A percentile compares a stretch with the other conserved stretches of the same genome.
Evolutionary conservation across 2,113 vertebrate species (phyloP).

Genomic region (Osmerus eperlanus): DNA sequence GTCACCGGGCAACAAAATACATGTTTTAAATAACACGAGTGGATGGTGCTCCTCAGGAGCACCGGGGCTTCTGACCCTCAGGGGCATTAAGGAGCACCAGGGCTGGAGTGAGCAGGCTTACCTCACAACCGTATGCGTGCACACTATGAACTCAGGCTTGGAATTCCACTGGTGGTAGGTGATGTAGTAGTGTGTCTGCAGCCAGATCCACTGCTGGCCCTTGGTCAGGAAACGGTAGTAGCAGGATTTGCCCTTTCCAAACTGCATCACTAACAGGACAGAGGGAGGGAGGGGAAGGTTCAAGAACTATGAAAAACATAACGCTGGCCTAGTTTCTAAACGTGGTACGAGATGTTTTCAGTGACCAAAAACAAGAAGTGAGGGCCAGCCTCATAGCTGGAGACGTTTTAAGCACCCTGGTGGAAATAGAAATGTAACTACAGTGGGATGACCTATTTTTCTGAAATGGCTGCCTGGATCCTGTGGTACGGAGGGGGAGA

Average conservation of each 20-base stretch:
- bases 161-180: slow-evolving; percentile 93
- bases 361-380: background rate
- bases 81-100: background rate
- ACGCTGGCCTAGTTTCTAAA: slow-evolving; percentile 2
- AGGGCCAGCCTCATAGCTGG: background rate
- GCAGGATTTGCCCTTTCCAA: slow-evolving; percentile 87
- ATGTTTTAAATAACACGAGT: background rate
- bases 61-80: background rate
- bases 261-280: slow-evolving; percentile 77
- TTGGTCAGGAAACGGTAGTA: slow-evolving; percentile 88
- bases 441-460: slow-evolving; percentile 39
- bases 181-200: slow-evolving; percentile 86
- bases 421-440: slow-evolving; percentile 22
- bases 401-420: slow-evolving; percentile 2
- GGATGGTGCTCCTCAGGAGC: background rate
- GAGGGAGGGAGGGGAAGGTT: background rate
- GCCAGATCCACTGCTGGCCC: slow-evolving; percentile 86
- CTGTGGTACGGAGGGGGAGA: background rate
- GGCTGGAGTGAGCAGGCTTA: slow-evolving; percentile 40
- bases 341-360: background rate
- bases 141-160: slow-evolving; percentile 86
- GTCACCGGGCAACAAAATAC: background rate
- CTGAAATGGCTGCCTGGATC: slow-evolving; percentile 5
- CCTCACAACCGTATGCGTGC: slow-evolving; percentile 85
- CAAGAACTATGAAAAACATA: background rate